Base-by-base conservation (phyloP, 1,140 invertebrate genomes). In the Aphelenchoides fujianensis region DNA sequence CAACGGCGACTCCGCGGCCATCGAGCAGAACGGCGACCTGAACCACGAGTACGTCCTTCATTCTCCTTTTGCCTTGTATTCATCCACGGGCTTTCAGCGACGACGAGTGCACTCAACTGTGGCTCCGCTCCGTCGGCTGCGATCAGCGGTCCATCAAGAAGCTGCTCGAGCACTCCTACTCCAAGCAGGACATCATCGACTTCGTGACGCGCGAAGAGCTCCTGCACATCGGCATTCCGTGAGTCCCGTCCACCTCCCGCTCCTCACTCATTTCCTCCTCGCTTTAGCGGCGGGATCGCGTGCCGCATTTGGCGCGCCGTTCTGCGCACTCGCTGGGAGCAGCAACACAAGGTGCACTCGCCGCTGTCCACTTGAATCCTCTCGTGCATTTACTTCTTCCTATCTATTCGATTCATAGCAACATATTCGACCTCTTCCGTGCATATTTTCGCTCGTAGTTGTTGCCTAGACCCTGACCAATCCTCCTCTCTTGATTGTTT, bases 201-300 rank as follows among this genome's bases (percentile, higher is more conserved):
- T 88, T 90, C 74, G 87, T 92, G 71, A 90, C 88, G 0, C 87
- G 90, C 78, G 89, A 92, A 73, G 92, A 94, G 86, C 83, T 94
- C 57, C 87, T 89, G 59, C 88, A 88, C 80, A 80, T 93, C 54
- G 88, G 89, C 53, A 85, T 94, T 54, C 89, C 88, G 90, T 91
- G 86, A 84, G 86, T 68, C 48, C n/a, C n/a, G n/a, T n/a, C n/a
- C 23, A 5, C 35, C 16, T 71, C 3, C 3, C 32, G 19, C n/a
- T 64, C 12, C 27, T 35, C 34, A n/a, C n/a, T n/a, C n/a, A n/a
- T n/a, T 54, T 52, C 35, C 35, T n/a, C n/a, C 28, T 64, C 27
- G 48, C 79, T 83, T 80, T 68, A 84, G 82, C 16, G 83, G 83
- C 30, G 82, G 82, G 34, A 69, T 74, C 30, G 72, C 82, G 1